Base-by-base conservation (phyloP, 2,797 vertebrate genomes). In the Botia almorhae region DNA sequence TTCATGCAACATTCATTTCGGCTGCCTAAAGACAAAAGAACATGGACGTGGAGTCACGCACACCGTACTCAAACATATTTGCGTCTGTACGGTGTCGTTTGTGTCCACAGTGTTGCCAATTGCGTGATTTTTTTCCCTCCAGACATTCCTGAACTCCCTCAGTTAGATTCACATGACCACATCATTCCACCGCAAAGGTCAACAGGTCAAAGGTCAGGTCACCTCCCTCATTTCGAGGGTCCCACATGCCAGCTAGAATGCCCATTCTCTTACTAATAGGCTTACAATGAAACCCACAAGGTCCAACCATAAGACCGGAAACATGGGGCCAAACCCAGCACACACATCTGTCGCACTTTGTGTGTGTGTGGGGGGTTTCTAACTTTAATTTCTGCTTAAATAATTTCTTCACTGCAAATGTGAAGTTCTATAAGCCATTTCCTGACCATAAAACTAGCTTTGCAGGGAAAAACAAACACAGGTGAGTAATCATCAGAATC, bases 281-380 rank as follows among this genome's bases (percentile, higher is more conserved):
- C 82, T 81, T 72, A 76, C 69, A 71, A 67, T 72, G 82, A 64
- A 82, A 60, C 70, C 69, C 69, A 73, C 55, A 75, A 83, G 39
- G 73, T 67, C 80, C 19, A 67, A 71, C 82, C 78, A 76, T 56
- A 83, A 83, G 78, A 80, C 82, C 67, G 67, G 78, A 83, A 76
- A 64, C 74, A 76, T 17, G 29, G 4, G 71, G 71, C 80, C 77
- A 58, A 53, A 26, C 36, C 7, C n/a, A 74, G 43, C 43, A 74
- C 17, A 69, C n/a, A 46, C 55, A 69, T 69, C 36, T 74, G 70
- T 50, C 69, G 56, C 46, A 70, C 13, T 55, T 16, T 56, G n/a
- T 51, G 16, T 23, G 21, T 48, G 14, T 48, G n/a, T 69, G 39
- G 51, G 17, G 16, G 21, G 23, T 61, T 55, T 60, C 1, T 7